Evolutionary conservation across 92 coral and sea anemone species (phyloP).

Genomic region (Anthopleura xanthogrammica): DNA sequence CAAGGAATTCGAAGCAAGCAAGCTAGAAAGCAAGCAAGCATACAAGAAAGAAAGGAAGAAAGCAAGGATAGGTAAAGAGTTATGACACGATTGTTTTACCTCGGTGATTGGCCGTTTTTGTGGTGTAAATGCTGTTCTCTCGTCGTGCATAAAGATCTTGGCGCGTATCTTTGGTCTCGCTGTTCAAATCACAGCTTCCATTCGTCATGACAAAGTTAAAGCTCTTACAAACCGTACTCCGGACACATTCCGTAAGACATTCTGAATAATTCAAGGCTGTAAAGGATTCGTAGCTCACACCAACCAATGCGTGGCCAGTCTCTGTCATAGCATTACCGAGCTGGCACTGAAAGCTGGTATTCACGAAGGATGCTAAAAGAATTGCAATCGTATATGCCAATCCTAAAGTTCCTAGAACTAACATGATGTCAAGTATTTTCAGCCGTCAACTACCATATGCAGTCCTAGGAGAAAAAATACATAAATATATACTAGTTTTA

Average conservation of each 20-base stretch:
- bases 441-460: too few species aligned
- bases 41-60: too few species aligned
- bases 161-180: background rate
- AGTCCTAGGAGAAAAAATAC: too few species aligned
- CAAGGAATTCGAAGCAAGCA: too few species aligned
- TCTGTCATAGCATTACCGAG: background rate
- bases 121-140: background rate
- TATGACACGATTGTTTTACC: background rate
- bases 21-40: too few species aligned
- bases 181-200: background rate
- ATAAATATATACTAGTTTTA: too few species aligned
- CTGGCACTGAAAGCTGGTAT: background rate
- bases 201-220: background rate
- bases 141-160: background rate
- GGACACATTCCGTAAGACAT: background rate
- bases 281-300: background rate
- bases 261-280: background rate
- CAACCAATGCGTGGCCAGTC: background rate
- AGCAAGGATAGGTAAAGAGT: too few species aligned
- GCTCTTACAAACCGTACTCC: background rate
- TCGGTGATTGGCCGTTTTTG: background rate
- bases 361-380: background rate
- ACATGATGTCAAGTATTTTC: background rate
- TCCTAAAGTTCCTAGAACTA: too few species aligned
- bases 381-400: background rate